Evolutionary conservation across 2,888 invertebrate genomes (phyloP), one percentile per base, ranked within the genome.

Genomic region (Operophtera brumata): DNA sequence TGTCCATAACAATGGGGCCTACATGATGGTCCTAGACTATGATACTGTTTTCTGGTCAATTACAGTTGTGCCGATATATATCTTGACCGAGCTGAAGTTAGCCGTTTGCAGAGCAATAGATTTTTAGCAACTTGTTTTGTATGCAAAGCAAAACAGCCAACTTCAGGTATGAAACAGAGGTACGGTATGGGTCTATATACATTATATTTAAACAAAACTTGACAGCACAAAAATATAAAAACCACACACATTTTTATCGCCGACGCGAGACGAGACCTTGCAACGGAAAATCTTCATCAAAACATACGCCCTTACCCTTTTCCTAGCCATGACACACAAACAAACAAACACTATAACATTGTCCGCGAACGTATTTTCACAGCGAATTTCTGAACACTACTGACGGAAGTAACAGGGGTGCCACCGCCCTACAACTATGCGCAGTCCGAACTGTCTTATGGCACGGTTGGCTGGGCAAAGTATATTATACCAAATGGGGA

Each of bases 241-340:
- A 50, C 45, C 55, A 65, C 59, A 52, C 50, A 57, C 60, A 59
- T 61, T 59, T 52, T 53, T 47, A n/a, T n/a, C 54, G 41, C 47
- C 49, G 54, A 58, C 54, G 47, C 52, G 59, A 47, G 57, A 46
- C n/a, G 48, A 48, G 14, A 50, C 46, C 37, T 54, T 54, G 54
- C 59, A 57, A 61, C 53, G 61, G 26, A 52, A 64, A 52, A 65
- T 61, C 66, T 59, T 60, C 58, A 51, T 56, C 42, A 64, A 35
- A 37, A 59, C 48, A 54, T 56, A 46, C 63, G 60, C 70, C 75
- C 85, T 84, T 85, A 87, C 86, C 86, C 87, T 72, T 81, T 86
- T 86, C 75, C 79, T 86, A 81, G 86, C 87, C 87, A 87, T 86
- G 64, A 73, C 70, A 56, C 35, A 47, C 58, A 49, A 58, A 59